phyloP scores from a whole-genome alignment of 2,113 vertebrate genomes.

The Dolichallabes microphthalmus region DNA sequence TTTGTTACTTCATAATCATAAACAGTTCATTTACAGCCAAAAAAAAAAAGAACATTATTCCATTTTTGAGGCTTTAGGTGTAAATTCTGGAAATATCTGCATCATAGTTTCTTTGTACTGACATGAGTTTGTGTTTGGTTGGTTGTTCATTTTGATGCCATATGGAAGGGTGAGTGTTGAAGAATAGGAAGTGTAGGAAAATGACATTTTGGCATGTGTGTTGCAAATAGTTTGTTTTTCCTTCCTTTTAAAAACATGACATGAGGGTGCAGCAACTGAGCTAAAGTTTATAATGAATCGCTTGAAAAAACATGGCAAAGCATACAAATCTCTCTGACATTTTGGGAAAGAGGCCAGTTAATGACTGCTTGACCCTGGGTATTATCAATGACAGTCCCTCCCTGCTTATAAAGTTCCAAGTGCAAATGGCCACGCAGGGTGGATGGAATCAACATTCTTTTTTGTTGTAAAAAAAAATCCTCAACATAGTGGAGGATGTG shows the following conservation, averaged over 20 bases:
- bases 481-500: background rate
- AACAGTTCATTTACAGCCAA: background rate
- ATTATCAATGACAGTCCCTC: background rate
- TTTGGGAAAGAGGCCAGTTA: background rate
- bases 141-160: background rate
- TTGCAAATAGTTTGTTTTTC: background rate
- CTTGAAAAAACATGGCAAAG: background rate
- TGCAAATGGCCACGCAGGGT: background rate
- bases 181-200: background rate
- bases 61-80: background rate
- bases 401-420: background rate
- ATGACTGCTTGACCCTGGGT: background rate
- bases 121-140: background rate
- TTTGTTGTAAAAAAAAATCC: background rate
- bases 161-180: background rate
- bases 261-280: background rate
- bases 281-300: background rate
- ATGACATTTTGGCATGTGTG: background rate
- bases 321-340: background rate
- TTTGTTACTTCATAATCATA: background rate
- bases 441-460: background rate
- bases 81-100: background rate
- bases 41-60: background rate
- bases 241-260: background rate
- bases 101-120: background rate